phyloP scores from a whole-genome alignment of 2,888 invertebrate genomes.

The Nephrocerus scutellatus region DNA sequence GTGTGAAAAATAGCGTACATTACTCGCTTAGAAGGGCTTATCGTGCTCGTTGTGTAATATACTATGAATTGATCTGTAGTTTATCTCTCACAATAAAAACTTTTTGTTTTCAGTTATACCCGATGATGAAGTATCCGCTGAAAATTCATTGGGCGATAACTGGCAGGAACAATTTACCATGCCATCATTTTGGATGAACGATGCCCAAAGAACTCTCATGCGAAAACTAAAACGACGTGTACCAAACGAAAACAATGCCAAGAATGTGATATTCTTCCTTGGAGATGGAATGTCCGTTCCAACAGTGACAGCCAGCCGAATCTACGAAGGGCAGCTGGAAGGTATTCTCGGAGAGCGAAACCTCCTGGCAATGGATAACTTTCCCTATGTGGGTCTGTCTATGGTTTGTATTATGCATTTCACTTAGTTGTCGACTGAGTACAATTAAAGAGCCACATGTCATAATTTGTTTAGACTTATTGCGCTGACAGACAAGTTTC shows the following conservation, averaged over 20 bases:
- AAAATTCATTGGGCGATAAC: neutral
- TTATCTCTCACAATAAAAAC: too few species aligned
- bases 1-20: too few species aligned
- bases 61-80: too few species aligned
- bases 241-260: constrained; percentile 51
- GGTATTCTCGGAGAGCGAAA: constrained; percentile 55
- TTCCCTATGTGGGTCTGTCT: constrained; percentile 57
- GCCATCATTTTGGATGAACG: constrained; percentile 39
- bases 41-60: too few species aligned
- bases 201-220: constrained; percentile 32
- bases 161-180: too few species aligned
- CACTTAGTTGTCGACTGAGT: too few species aligned
- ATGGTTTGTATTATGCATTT: constrained; percentile 49
- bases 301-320: constrained; percentile 60
- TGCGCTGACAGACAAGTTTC: constrained; percentile 62
- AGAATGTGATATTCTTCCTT: constrained; percentile 71
- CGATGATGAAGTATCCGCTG: too few species aligned
- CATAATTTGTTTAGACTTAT: constrained; percentile 49
- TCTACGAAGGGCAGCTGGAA: constrained; percentile 56
- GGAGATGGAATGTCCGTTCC: constrained; percentile 75
- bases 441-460: too few species aligned
- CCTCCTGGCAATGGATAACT: constrained; percentile 55
- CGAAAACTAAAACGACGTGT: constrained; percentile 34
- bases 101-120: too few species aligned
- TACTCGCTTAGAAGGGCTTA: too few species aligned